Base-by-base conservation (phyloP, 2,888 invertebrate genomes). In the Dryobotodes eremita region DNA sequence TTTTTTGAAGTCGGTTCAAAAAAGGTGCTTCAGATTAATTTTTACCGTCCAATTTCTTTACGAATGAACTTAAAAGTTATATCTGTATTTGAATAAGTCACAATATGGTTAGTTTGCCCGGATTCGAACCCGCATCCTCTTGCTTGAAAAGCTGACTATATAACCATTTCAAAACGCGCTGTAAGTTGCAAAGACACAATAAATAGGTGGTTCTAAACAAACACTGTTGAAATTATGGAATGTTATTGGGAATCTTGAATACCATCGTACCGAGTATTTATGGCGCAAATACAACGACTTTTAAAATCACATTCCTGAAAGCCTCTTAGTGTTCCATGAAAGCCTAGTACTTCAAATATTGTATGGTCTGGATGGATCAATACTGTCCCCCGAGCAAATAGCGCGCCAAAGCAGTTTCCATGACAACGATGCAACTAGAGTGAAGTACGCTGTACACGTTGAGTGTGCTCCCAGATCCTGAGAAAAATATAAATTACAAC, bases 271-370 rank as follows among this genome's bases (percentile, higher is more conserved):
- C 13, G 2, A 23, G n/a, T 68, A 15, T 76, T 55, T n/a, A 62
- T 55, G 11, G 17, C 17, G 26, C 36, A 15, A 36, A 61, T 23
- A 53, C 1, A 13, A 36, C 8, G 17, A 59, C 15, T 48, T 65
- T 26, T 59, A 42, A 15, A 53, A 42, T 23, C 20, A 20, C 46
- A 61, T 72, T 82, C 71, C 64, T 36, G 2, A n/a, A 53, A 71
- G 2, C 31, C 42, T 66, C 83, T 71, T 59, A 55, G 20, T 10
- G 13, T 31, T 42, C 31, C 36, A 59, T 82, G 83, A 20, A 50
- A 62, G 20, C 82, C 79, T 82, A 74, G 82, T 83, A 15, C 26
- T 71, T 17, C 23, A 31, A 78, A 82, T 57, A 31, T 65, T 71
- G 20, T 11, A 20, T 4, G 20, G 64, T 36, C 55, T 59, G 15